Evolutionary conservation across 1,140 invertebrate species (phyloP), one percentile per base, ranked within the genome.

Genomic region (Eueides isabella): DNA sequence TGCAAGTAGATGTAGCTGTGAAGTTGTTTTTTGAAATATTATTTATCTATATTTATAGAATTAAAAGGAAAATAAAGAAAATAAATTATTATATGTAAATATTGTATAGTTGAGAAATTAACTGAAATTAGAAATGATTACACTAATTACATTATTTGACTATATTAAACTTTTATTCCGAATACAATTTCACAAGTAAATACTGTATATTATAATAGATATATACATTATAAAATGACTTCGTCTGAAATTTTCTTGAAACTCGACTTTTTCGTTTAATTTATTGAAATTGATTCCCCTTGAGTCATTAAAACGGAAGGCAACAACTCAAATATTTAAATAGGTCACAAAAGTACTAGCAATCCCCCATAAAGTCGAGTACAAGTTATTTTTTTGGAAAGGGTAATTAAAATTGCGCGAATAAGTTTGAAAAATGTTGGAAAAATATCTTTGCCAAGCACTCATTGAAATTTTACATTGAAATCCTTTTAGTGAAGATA

Each of bases 401-500:
- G 48, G 48, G 48, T 55, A 55, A 55, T 23, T 55, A 55, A 55
- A 55, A 55, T 23, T 23, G 19, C 2, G 0, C 23, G 11, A 48
- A 4, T 67, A 23, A 1, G 12, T 9, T 19, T 67, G 26, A 30
- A 31, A 30, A 67, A 55, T 14, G n/a, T 23, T 30, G 2, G 0
- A 5, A 67, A 14, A 30, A 55, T 6, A 9, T 19, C n/a, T 6
- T 9, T 55, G 9, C 9, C 31, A 30, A 67, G 23, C 48, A 2
- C 19, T 55, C 0, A 12, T 55, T 2, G 19, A 55, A 26, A 55
- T 23, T 61, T 69, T 35, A 69, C 67, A 69, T 19, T 5, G 48
- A 61, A 69, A 38, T 69, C 64, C 48, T 71, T 75, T 75, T 67
- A 75, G 71, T 55, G 38, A 67, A 61, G 29, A 61, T 63, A 31